These are phyloP conservation scores for Drosophila lacteicornis DNA, from an alignment of 1,140 invertebrate genomes.

Conservation along the genomic window DNA sequence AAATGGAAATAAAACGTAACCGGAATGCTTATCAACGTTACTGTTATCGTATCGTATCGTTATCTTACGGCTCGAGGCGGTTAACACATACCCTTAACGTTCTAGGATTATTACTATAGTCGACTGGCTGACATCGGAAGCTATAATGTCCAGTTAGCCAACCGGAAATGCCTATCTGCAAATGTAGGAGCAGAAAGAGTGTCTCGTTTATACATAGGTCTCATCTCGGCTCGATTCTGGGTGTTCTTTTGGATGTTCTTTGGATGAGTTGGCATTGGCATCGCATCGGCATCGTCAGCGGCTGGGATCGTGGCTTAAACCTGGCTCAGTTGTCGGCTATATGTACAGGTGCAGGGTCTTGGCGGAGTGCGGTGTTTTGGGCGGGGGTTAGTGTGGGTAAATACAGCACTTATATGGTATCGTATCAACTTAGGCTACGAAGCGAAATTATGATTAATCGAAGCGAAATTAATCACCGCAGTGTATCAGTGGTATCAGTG, in stretches of 20 bases:
- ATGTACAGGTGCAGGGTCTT: slow-evolving; percentile 53
- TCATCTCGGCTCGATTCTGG: slow-evolving; percentile 25
- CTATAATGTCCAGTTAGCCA: slow-evolving; percentile 96
- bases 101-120: slow-evolving; percentile 95
- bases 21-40: slow-evolving; percentile 43
- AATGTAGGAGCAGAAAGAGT: slow-evolving; percentile 85
- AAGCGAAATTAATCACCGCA: slow-evolving; percentile 65
- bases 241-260: neutral
- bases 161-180: slow-evolving; percentile 93
- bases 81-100: slow-evolving; percentile 92
- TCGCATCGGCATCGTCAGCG: slow-evolving; percentile 16
- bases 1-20: slow-evolving; percentile 23
- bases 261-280: slow-evolving; percentile 30
- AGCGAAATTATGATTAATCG: slow-evolving; percentile 57
- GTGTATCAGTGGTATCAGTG: slow-evolving; percentile 15
- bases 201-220: slow-evolving; percentile 41
- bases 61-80: slow-evolving; percentile 61
- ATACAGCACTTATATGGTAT: slow-evolving; percentile 62
- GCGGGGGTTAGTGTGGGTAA: slow-evolving; percentile 55
- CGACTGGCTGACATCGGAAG: slow-evolving; percentile 97
- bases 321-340: slow-evolving; percentile 33
- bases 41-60: slow-evolving; percentile 49
- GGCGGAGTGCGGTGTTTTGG: slow-evolving; percentile 14
- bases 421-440: slow-evolving; percentile 48
- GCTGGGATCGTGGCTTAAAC: slow-evolving; percentile 2